Evolutionary conservation across 2,113 vertebrate species (phyloP).

Genomic region (Agelaius tricolor): DNA sequence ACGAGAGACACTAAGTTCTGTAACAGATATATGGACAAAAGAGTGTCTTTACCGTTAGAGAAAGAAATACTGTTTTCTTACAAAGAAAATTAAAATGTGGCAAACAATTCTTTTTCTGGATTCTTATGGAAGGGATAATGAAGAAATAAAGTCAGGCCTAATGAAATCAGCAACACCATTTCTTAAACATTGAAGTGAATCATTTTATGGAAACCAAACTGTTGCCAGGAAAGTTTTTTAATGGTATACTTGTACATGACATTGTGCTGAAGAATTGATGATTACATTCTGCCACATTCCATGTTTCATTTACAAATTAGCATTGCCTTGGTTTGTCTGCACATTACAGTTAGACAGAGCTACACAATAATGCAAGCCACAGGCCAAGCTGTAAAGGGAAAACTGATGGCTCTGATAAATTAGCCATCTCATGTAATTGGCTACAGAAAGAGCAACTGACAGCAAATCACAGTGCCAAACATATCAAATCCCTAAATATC

Average conservation of each 20-base stretch:
- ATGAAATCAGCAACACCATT: neutral
- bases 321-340: constrained; percentile 37
- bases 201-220: neutral
- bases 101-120: neutral
- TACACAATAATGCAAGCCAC: constrained; percentile 50
- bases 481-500: constrained; percentile 92
- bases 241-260: neutral
- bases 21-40: neutral
- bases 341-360: constrained; percentile 50
- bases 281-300: constrained; percentile 2
- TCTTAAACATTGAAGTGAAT: neutral
- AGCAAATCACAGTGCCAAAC: neutral
- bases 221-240: constrained; percentile 29
- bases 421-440: neutral
- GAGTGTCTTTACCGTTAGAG: neutral
- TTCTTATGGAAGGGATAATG: neutral
- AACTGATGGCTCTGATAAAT: neutral
- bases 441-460: neutral
- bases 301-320: constrained; percentile 14
- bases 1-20: neutral
- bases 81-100: neutral
- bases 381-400: constrained; percentile 55
- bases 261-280: neutral
- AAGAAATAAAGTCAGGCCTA: neutral
- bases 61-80: constrained; percentile 21